Base-by-base conservation (phyloP, 2,888 invertebrate species). In the Muscina levida region DNA sequence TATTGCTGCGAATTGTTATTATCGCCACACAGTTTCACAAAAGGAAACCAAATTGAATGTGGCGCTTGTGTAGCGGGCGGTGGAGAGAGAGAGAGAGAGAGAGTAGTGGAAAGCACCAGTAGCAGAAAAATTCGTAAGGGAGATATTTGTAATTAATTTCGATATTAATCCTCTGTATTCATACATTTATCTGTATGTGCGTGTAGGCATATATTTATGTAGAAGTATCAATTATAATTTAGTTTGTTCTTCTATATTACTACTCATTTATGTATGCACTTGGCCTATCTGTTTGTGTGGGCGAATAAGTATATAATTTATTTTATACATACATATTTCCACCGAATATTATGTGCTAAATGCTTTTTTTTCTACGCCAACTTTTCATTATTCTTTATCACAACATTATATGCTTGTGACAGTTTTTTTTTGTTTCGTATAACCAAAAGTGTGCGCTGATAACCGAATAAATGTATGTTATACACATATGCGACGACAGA, bases 281-380 rank as follows among this genome's bases (percentile, higher is more conserved):
- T n/a, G n/a, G n/a, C n/a, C n/a, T n/a, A n/a, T n/a, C n/a, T n/a
- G n/a, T n/a, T n/a, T n/a, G n/a, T n/a, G n/a, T n/a, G n/a, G n/a
- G n/a, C n/a, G n/a, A n/a, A n/a, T n/a, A n/a, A n/a, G n/a, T n/a
- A n/a, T n/a, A n/a, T n/a, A n/a, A n/a, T n/a, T n/a, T n/a, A n/a
- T n/a, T n/a, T n/a, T n/a, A n/a, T n/a, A n/a, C n/a, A n/a, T n/a
- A n/a, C n/a, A 57, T 31, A 59, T 10, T 17, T 39, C 53, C 39
- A 53, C 51, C 19, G 53, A 68, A 68, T 53, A 68, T 68, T 53
- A 68, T 68, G 44, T 70, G 70, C 44, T 17, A 72, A 68, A 72
- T n/a, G 3, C 37, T 44, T 26, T 15, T 62, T 39, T 22, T 24
- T 59, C 4, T 46, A 4, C 8, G 8, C 22, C 24, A 4, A 11